Percentiles rank a stretch among this genome's conserved stretches.
These are phyloP conservation scores for Apolygus lucorum DNA, from an alignment of 1,140 invertebrate genomes.

Conservation along the genomic window DNA sequence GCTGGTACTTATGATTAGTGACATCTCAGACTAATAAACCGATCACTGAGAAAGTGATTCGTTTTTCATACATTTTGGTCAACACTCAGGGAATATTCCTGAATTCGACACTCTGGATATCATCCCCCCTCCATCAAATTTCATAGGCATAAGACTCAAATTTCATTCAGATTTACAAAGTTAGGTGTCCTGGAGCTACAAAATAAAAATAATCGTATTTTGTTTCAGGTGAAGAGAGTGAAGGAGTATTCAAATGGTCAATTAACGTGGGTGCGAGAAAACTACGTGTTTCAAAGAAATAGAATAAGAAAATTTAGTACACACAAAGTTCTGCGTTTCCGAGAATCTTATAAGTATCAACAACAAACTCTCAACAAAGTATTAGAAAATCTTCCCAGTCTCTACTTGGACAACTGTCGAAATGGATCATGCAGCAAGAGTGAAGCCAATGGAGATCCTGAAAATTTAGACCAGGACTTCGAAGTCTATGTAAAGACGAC, in stretches of 20 bases:
- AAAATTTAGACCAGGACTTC: conserved; percentile 44
- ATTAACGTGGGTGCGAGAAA: conserved; percentile 85
- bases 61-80: too few relatives aligned
- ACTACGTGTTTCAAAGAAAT: conserved; percentile 89
- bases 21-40: too few relatives aligned
- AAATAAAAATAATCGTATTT: too few relatives aligned
- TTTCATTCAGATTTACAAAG: too few relatives aligned
- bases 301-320: conserved; percentile 89
- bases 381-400: conserved; percentile 82
- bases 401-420: conserved; percentile 87
- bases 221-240: conserved; percentile 66
- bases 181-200: too few relatives aligned
- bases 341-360: conserved; percentile 90
- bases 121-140: too few relatives aligned
- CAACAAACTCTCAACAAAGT: conserved; percentile 91
- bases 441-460: conserved; percentile 63
- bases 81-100: too few relatives aligned
- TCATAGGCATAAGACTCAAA: too few relatives aligned
- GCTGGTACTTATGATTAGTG: too few relatives aligned
- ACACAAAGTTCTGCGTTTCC: conserved; percentile 74
- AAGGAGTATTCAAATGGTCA: conserved; percentile 81
- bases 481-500: conserved; percentile 49
- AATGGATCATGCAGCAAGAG: conserved; percentile 72
- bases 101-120: too few relatives aligned
- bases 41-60: too few relatives aligned